Evolutionary conservation across 2,888 invertebrate species (phyloP), one percentile per base, ranked within the genome.

Genomic region (Drepanosiphum platanoidis): DNA sequence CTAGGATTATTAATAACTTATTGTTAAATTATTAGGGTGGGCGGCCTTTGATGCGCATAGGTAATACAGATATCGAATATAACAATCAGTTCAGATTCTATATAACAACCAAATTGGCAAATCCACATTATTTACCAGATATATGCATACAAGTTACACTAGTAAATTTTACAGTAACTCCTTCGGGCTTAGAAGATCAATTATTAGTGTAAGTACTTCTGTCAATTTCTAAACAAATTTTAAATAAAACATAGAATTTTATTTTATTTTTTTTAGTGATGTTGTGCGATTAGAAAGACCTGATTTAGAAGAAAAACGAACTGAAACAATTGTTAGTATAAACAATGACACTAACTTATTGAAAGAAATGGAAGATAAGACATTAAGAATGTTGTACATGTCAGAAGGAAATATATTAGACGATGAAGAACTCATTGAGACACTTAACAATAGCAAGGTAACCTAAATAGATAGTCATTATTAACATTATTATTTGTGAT

Each of bases 121-220:
- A 97, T 91, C 97, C 97, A 0, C 96, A 97, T 90, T 97, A 96
- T 89, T 90, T 97, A 82, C 97, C 97, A 0, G 97, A 98, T 91
- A 92, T 96, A 39, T 84, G 86, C 81, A 84, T 86, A 32, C 89
- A 95, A 94, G 95, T 96, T 86, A 95, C 96, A 7, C 90, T 98
- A 87, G 91, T 98, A 87, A 97, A 98, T 91, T 98, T 98, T 91
- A 96, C 96, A 94, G 96, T 98, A 88, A 98, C 97, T 2, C 95
- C 94, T 13, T 95, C 96, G 91, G 98, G 98, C 81, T 91, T 98
- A 80, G 94, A 97, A 90, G 97, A 97, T 90, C 97, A 97, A 91
- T 91, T 98, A 87, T 91, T 98, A 68, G 70, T 84, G 84, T 84
- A 77, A 70, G 22, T 77, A 15, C 39, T 42, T 27, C 1, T 46